Conservation (phyloP, 2,888 invertebrate genomes). For the Sisyra nigra region DNA sequence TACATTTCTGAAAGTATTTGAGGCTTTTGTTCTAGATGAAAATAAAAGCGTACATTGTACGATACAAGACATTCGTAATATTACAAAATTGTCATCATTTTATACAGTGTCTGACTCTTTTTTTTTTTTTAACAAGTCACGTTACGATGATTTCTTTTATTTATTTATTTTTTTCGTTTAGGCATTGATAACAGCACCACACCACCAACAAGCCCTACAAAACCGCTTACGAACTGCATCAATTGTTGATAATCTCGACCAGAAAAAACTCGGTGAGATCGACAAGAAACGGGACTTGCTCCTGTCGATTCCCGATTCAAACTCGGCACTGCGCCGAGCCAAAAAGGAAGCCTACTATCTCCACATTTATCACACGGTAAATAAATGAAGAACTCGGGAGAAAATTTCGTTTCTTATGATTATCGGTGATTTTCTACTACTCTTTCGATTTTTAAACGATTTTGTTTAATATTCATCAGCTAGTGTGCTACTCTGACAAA, state of each 20-base stretch:
- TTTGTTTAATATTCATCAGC: no score
- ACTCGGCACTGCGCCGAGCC: constrained; percentile 65
- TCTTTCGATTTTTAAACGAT: no score
- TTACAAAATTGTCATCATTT: no score
- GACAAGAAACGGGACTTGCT: constrained; percentile 74
- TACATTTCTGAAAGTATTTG: no score
- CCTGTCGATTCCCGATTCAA: constrained; percentile 62
- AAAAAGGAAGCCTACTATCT: constrained; percentile 92
- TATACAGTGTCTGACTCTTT: no score
- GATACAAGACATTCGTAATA: no score
- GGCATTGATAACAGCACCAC: constrained; percentile 70
- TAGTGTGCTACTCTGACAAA: no score
- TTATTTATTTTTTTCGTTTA: constrained; percentile 17
- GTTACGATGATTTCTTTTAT: neutral
- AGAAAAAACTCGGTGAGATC: constrained; percentile 56
- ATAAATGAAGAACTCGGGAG: no score
- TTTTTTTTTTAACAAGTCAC: neutral
- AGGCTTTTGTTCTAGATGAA: no score
- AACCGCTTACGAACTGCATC: constrained; percentile 76
- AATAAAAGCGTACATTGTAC: no score
- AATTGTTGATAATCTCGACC: constrained; percentile 80
- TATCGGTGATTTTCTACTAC: no score
- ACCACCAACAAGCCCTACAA: constrained; percentile 59
- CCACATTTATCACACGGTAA: constrained; percentile 85
- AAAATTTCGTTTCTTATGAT: no score